Evolutionary conservation across 2,797 vertebrate genomes (phyloP).

Genomic region (Dermochelys coriacea): DNA sequence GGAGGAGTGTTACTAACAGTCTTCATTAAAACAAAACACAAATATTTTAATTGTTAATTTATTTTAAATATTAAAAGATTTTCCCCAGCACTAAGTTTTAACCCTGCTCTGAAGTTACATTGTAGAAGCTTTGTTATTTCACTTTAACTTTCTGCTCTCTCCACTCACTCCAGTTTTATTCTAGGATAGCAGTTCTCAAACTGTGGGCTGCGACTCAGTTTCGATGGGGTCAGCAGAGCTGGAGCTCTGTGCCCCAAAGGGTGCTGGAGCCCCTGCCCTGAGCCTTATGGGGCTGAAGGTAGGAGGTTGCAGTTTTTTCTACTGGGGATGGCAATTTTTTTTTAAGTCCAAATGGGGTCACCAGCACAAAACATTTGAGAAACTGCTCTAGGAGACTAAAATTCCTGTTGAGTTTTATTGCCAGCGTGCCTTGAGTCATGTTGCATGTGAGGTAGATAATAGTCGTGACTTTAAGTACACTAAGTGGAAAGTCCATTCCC

Average conservation of each 20-base stretch:
- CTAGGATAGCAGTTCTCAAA: too few relatives aligned
- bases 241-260: too few relatives aligned
- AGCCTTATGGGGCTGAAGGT: too few relatives aligned
- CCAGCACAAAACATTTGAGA: too few relatives aligned
- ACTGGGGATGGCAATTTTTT: too few relatives aligned
- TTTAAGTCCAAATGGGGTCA: too few relatives aligned
- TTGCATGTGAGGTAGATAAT: background rate
- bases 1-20: background rate
- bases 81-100: background rate
- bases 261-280: too few relatives aligned
- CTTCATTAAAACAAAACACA: constrained; percentile 18
- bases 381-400: background rate
- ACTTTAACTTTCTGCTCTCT: background rate
- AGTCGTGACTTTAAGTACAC: background rate
- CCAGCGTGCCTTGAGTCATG: background rate
- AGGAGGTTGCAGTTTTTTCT: too few relatives aligned
- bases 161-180: background rate
- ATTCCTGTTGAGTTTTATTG: background rate
- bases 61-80: constrained; percentile 23
- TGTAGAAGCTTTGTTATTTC: background rate
- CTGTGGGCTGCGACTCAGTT: too few relatives aligned
- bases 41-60: constrained; percentile 17
- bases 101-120: background rate
- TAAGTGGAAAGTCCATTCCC: background rate
- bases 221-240: too few relatives aligned